Conservation (phyloP, 1,140 invertebrate genomes). For the Spodoptera litura region DNA sequence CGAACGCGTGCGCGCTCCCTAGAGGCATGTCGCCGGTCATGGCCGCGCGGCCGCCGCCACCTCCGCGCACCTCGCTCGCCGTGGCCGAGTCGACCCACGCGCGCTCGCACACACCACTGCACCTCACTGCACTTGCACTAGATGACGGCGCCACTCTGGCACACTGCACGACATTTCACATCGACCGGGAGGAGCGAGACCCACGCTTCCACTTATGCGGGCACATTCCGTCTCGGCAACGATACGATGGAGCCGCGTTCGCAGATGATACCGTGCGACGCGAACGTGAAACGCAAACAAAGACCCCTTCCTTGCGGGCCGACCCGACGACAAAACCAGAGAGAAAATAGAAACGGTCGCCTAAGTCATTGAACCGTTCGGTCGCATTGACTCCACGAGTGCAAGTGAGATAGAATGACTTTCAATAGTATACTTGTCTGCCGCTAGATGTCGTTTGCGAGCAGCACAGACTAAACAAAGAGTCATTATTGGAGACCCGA, state of each 20-base stretch:
- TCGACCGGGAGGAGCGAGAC: constrained; percentile 79
- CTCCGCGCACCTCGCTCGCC: constrained; percentile 82
- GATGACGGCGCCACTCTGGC: constrained; percentile 78
- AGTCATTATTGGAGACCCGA: constrained; percentile 66
- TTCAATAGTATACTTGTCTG: constrained; percentile 15
- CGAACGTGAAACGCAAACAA: constrained; percentile 86
- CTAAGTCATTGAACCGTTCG: constrained; percentile 86
- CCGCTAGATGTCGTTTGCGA: constrained; percentile 68
- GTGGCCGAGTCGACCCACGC: constrained; percentile 78
- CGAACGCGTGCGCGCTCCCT: constrained; percentile 83
- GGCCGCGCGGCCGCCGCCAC: constrained; percentile 80
- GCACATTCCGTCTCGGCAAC: constrained; percentile 81
- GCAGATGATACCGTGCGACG: constrained; percentile 79
- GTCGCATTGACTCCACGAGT: constrained; percentile 68
- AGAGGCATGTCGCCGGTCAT: constrained; percentile 84
- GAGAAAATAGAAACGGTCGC: constrained; percentile 86
- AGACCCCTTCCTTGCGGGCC: constrained; percentile 81
- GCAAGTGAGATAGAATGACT: constrained; percentile 73
- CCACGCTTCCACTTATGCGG: constrained; percentile 82
- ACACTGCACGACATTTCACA: constrained; percentile 81
- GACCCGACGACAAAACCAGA: constrained; percentile 83
- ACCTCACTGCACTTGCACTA: constrained; percentile 84
- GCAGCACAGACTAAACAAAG: not conserved
- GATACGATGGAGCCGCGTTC: constrained; percentile 73
- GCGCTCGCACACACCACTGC: constrained; percentile 80